Base-by-base conservation (phyloP, 1,140 invertebrate species). In the Trinorchestia longiramus region DNA sequence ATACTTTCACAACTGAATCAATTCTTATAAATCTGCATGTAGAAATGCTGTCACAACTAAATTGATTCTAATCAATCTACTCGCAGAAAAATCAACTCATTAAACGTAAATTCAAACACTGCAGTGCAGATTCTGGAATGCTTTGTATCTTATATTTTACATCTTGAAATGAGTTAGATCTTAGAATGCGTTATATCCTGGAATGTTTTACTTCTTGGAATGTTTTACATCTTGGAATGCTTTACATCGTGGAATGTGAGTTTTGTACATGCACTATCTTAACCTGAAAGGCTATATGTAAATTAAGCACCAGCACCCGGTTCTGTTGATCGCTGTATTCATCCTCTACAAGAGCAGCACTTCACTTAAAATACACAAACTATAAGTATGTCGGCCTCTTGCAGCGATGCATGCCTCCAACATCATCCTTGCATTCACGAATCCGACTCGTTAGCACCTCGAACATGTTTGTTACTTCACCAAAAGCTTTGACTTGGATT, bases 181-280 rank as follows among this genome's bases (percentile, higher is more conserved):
- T 42, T 90, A 41, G 6, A 90, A 41, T 90, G 41, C 28, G 1
- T 77, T 77, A 36, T 28, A 77, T 36, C 11, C 28, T 42, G 88
- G 88, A 90, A 90, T 90, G 88, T 41, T 15, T 90, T 90, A 42
- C 41, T 42, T 90, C 28, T 4, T 42, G 88, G 88, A 90, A 41
- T 90, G 41, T 28, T 77, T 77, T 77, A 77, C 62, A 77, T 36
- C 11, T 36, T 42, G 88, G 88, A 90, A 90, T 90, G 88, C 88
- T 90, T 90, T 90, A 90, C 41, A 90, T 90, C 43, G 0, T 90
- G 88, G 88, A 90, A 90, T 90, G 88, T 90, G 3, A 90, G 62
- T 42, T 90, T 90, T 90, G 88, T 90, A 90, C 88, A 90, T 42
- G 41, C 4, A 90, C 43, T 43, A 90, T 90, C 11, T 42, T 90